Conservation (phyloP, 30 jellyfish, hydroid and myxozoan genomes). For the Hydractinia echinata region DNA sequence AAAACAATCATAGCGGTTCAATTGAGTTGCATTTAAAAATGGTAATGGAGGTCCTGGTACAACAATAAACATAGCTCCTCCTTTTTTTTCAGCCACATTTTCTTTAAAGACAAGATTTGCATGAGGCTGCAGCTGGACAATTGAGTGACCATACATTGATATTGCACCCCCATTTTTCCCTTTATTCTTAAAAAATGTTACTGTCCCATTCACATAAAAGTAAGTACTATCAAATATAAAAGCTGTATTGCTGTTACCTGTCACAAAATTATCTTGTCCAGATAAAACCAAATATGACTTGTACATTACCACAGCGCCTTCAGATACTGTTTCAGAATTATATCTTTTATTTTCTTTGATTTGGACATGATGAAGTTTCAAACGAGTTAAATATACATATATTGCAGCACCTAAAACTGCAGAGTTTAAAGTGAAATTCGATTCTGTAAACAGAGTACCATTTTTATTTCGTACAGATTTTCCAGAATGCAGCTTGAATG, state of each 20-base stretch:
- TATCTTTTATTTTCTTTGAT: background rate
- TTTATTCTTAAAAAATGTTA: background rate
- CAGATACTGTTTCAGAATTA: background rate
- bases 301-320: constrained; percentile 5
- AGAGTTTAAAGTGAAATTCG: background rate
- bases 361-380: background rate
- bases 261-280: background rate
- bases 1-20: constrained; percentile 8
- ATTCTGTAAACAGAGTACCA: background rate
- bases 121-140: background rate
- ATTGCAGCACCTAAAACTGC: constrained; percentile 22
- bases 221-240: constrained; percentile 9
- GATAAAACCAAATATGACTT: background rate
- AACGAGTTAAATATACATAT: background rate
- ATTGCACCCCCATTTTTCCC: constrained; percentile 33
- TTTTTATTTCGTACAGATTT: background rate
- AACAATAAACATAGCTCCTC: constrained; percentile 33
- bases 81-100: constrained; percentile 10
- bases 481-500: background rate
- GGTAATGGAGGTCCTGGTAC: constrained; percentile 27
- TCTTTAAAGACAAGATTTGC: background rate
- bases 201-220: background rate
- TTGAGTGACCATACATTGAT: constrained; percentile 26
- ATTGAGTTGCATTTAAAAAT: background rate
- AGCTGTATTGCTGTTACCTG: constrained; percentile 15